These are phyloP conservation scores for Barbus barbus DNA, from an alignment of 2,113 vertebrate genomes.

Conservation along the genomic window DNA sequence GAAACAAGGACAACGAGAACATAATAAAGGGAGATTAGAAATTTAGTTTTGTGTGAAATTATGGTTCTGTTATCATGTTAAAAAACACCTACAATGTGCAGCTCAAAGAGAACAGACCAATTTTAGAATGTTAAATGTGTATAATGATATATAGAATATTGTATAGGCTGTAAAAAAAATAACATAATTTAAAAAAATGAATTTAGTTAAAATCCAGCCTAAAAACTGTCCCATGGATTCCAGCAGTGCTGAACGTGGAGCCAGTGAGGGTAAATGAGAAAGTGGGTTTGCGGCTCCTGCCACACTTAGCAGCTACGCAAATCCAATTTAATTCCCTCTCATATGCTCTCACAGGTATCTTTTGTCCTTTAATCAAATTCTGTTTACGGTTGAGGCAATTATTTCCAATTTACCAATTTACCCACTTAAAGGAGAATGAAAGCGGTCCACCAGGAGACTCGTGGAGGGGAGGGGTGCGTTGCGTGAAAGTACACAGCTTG, in stretches of 20 bases:
- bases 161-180: neutral
- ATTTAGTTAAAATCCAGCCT: neutral
- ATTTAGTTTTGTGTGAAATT: neutral
- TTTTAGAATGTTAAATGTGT: too few species aligned
- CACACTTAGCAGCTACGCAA: constrained; percentile 59
- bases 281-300: constrained; percentile 40
- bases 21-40: neutral
- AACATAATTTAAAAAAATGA: neutral
- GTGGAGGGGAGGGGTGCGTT: neutral
- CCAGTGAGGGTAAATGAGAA: constrained; percentile 29
- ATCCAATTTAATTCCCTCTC: constrained; percentile 55
- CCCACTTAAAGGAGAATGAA: constrained; percentile 61
- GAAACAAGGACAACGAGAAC: too few species aligned
- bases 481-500: constrained; percentile 52
- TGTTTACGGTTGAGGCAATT: constrained; percentile 64
- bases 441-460: constrained; percentile 55
- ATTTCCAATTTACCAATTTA: constrained; percentile 65
- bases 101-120: neutral
- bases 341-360: constrained; percentile 56
- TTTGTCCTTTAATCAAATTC: constrained; percentile 65
- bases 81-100: neutral
- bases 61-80: neutral
- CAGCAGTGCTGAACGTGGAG: constrained; percentile 3
- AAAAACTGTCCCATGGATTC: neutral
- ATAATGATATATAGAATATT: too few species aligned